Percentiles rank a stretch among this genome's conserved stretches.
phyloP scores from a whole-genome alignment of 2,797 vertebrate species.

The Allobates femoralis region DNA sequence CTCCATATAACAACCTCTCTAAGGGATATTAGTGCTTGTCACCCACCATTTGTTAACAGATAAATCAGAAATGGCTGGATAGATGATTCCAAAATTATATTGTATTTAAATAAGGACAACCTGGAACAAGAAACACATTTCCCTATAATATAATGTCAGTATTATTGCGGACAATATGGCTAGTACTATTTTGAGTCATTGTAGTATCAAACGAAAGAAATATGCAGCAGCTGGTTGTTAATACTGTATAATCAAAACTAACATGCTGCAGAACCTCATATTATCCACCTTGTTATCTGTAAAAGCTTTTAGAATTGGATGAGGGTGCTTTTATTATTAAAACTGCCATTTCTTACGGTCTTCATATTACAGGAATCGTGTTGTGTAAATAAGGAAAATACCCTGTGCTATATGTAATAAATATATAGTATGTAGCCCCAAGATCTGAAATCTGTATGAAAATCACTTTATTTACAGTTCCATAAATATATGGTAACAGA shows the following conservation, averaged over 20 bases:
- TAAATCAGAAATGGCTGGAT: background rate
- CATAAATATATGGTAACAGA: no score
- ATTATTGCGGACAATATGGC: background rate
- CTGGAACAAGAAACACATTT: background rate
- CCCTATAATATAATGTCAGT: background rate
- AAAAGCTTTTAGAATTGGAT: background rate
- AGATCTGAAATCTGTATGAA: background rate
- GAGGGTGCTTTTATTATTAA: background rate
- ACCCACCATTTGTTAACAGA: conserved; percentile 5
- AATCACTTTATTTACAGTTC: no score
- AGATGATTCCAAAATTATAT: background rate
- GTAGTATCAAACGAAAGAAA: background rate
- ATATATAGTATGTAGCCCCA: background rate
- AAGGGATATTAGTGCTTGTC: conserved; percentile 1
- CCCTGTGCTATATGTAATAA: no score
- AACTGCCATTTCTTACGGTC: no score
- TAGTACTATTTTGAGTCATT: background rate
- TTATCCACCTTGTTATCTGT: background rate
- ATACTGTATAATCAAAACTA: background rate
- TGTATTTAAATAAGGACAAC: background rate
- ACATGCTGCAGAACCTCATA: background rate
- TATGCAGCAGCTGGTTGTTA: background rate
- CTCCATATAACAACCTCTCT: background rate
- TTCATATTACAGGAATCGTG: background rate
- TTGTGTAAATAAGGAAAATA: background rate